phyloP scores from a whole-genome alignment of 2,113 vertebrate genomes.

The Nematolebias whitei region DNA sequence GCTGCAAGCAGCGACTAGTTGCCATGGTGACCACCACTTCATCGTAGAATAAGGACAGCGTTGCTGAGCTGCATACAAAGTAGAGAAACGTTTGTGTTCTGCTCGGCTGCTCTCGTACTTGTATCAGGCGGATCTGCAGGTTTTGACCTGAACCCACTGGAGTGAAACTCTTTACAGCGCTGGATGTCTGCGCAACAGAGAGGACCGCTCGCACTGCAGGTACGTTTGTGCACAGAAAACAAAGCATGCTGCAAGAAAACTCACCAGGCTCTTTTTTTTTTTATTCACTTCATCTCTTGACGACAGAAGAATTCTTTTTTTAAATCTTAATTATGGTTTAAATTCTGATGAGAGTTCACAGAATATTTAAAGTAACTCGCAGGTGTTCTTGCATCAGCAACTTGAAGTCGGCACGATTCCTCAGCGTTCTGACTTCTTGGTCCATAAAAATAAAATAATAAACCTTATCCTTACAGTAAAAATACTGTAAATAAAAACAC shows the following conservation, averaged over 20 bases:
- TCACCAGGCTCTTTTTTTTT: conserved; percentile 9
- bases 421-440: too few relatives aligned
- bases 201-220: too few relatives aligned
- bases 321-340: conserved; percentile 17
- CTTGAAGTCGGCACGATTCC: too few relatives aligned
- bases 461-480: neutral
- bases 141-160: neutral
- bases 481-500: neutral
- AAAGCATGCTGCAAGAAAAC: too few relatives aligned
- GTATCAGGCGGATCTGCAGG: neutral
- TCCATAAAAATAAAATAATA: conserved; percentile 12
- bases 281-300: conserved; percentile 54
- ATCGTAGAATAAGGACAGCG: conserved; percentile 11
- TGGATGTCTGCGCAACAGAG: too few relatives aligned
- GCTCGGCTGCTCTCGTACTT: conserved; percentile 1
- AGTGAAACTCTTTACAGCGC: too few relatives aligned
- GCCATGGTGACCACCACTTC: conserved; percentile 38
- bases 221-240: neutral
- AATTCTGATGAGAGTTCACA: conserved; percentile 4
- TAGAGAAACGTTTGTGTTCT: conserved; percentile 18
- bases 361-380: too few relatives aligned
- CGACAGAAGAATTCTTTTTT: conserved; percentile 7
- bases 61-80: conserved; percentile 10
- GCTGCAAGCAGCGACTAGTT: conserved; percentile 45
- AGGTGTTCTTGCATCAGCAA: too few relatives aligned